A percentile compares a stretch with the other conserved stretches of the same genome.
Evolutionary conservation across 2,888 invertebrate species (phyloP).

Genomic region (Oxytorus armatus): DNA sequence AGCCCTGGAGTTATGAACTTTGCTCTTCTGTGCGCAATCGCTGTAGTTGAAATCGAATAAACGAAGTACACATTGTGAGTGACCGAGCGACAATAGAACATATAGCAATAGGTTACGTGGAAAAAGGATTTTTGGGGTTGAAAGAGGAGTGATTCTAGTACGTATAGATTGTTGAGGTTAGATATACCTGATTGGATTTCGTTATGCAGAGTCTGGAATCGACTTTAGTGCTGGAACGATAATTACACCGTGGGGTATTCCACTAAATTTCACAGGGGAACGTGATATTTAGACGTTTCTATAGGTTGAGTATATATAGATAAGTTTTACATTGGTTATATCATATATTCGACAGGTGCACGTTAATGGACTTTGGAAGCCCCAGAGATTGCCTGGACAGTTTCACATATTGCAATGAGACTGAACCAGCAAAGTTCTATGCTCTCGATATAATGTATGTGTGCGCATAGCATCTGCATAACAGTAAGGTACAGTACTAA

Average conservation of each 20-base stretch:
- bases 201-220: background rate
- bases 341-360: background rate
- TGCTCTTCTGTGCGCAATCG: slow-evolving; percentile 19
- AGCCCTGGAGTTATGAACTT: slow-evolving; percentile 14
- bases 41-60: slow-evolving; percentile 39
- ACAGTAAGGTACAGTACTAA: background rate
- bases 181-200: slow-evolving; percentile 39
- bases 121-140: background rate
- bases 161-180: too few species aligned
- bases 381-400: background rate
- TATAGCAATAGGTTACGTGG: background rate
- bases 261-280: background rate
- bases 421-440: background rate
- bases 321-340: slow-evolving; percentile 5
- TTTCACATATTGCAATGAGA: background rate
- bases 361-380: background rate
- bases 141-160: background rate
- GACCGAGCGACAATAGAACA: background rate
- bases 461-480: background rate
- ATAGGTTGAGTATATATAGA: background rate
- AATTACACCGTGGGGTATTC: slow-evolving; percentile 9
- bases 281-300: background rate
- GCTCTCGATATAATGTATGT: background rate
- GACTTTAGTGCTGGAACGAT: slow-evolving; percentile 15
- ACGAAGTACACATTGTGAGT: background rate